Evolutionary conservation across 2,888 invertebrate genomes (phyloP), one percentile per base, ranked within the genome.

Genomic region (Ormyrus nitidulus): DNA sequence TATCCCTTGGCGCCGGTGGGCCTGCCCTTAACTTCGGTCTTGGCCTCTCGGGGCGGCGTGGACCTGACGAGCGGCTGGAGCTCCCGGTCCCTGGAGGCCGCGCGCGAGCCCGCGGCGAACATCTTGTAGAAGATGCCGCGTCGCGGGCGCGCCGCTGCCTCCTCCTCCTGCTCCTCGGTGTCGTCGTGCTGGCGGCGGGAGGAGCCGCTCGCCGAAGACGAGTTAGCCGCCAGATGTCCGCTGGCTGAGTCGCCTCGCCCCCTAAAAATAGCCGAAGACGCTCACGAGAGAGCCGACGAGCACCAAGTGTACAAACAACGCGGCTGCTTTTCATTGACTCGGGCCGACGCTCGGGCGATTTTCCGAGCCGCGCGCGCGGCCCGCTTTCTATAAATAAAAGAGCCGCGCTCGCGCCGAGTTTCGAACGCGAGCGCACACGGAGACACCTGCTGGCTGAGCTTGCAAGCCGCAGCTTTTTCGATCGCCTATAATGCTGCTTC

Each of bases 381-480:
- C 73, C 64, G 73, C 64, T 79, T 74, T 79, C 73, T 79, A 79
- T 79, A 68, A 73, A 79, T 79, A 79, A 66, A 56, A 54, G 19
- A 64, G 6, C 10, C 66, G 65, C 56, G 74, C 7, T 54, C 54
- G 65, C 49, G 49, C 58, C 56, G 19, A 58, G 46, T 65, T 64
- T 58, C 71, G 77, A 77, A 68, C 11, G 6, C 11, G 58, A 5
- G 44, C 7, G 19, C 4, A 0, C 19, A 9, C 7, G 13, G 34
- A 59, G 70, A 59, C 59, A 7, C 19, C 58, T 59, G 49, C 48
- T 11, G 70, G 6, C n/a, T 6, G 19, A 19, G 62, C 62, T 46
- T 46, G 51, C 2, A 51, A 51, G 11, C 51, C 19, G 19, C 19
- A 19, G 19, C 1, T 19, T 19, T 19, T 19, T 19, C 19, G 19